Conservation (phyloP, 1,140 invertebrate genomes). For the Brachionus rotundiformis region DNA sequence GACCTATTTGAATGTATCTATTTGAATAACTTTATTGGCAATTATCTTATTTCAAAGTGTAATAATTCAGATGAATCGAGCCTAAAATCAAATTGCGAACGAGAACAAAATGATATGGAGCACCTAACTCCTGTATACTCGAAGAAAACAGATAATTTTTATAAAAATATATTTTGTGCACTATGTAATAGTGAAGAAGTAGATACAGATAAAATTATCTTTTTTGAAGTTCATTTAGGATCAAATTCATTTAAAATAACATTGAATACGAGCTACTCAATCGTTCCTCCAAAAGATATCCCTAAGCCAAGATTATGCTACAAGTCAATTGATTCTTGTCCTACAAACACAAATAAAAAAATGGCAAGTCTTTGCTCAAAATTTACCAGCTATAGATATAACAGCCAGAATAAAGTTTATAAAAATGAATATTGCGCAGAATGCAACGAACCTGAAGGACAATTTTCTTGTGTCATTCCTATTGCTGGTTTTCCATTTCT, state of each 20-base stretch:
- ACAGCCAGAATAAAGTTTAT: background rate
- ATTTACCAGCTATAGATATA: background rate
- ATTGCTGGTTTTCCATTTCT: too few relatives aligned
- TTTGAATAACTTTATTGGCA: background rate
- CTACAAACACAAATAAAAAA: background rate
- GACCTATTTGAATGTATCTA: background rate
- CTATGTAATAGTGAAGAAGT: background rate
- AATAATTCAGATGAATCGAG: background rate
- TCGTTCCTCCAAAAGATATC: background rate
- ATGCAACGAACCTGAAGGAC: background rate
- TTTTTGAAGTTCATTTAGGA: background rate
- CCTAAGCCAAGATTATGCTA: background rate
- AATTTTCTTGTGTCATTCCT: background rate
- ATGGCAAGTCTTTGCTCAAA: background rate
- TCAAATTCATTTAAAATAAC: background rate
- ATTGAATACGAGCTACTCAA: background rate
- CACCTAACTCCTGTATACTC: background rate
- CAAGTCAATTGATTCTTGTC: background rate
- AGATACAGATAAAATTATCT: background rate
- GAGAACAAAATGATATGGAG: too few relatives aligned
- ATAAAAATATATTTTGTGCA: background rate
- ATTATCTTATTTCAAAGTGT: background rate
- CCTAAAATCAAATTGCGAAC: background rate
- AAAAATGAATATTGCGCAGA: constrained; percentile 1
- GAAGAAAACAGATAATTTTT: background rate